phyloP scores from a whole-genome alignment of 2,113 vertebrate genomes.

The Haliaeetus leucogaster region DNA sequence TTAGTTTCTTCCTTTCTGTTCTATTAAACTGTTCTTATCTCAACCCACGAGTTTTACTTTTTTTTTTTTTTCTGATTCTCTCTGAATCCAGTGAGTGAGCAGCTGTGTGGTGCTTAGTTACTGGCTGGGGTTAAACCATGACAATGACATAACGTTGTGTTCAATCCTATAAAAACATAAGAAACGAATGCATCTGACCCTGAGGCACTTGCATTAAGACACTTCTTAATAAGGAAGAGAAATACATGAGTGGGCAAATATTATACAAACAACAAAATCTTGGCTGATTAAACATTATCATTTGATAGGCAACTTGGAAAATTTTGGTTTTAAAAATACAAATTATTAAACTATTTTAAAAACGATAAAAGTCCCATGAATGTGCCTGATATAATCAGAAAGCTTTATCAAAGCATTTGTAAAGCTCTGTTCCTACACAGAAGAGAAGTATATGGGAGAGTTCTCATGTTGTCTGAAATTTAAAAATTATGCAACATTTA shows the following conservation, averaged over 20 bases:
- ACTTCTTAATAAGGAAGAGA: not conserved
- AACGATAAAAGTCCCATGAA: not conserved
- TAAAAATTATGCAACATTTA: not conserved
- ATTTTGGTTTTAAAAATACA: not conserved
- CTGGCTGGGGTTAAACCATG: too few relatives aligned
- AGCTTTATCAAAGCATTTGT: not conserved
- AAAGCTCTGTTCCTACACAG: not conserved
- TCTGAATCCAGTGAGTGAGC: too few relatives aligned
- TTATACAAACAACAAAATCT: accelerated
- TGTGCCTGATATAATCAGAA: not conserved
- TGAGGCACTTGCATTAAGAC: not conserved
- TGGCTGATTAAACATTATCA: not conserved
- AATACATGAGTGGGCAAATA: not conserved
- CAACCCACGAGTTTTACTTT: too few relatives aligned
- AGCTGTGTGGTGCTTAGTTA: too few relatives aligned
- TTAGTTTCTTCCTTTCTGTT: too few relatives aligned
- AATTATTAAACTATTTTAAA: not conserved
- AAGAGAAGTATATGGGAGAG: not conserved
- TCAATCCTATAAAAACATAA: not conserved
- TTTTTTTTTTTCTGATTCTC: too few relatives aligned
- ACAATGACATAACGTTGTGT: not conserved
- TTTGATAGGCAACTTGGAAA: not conserved
- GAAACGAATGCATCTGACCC: not conserved
- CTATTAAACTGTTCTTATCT: too few relatives aligned
- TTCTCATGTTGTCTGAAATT: not conserved